phyloP scores from a whole-genome alignment of 2,113 vertebrate genomes.

The Mesoclemmys tuberculata region DNA sequence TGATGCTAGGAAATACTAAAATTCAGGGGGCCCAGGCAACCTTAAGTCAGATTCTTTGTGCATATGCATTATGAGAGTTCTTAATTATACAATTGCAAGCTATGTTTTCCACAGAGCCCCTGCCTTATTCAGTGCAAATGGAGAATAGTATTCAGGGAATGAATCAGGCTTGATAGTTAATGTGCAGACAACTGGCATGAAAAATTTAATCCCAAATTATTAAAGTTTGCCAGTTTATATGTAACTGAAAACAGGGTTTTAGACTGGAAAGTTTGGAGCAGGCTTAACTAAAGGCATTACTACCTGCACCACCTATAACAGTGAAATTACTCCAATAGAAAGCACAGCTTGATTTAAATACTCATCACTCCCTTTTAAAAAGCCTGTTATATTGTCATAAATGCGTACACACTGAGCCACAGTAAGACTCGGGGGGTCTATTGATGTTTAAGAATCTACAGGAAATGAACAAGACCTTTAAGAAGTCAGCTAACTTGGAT shows the following conservation, averaged over 20 bases:
- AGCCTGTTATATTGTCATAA: neutral
- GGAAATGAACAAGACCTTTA: slow-evolving; percentile 21
- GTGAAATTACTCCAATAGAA: neutral
- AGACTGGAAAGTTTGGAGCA: neutral
- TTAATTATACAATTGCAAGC: neutral
- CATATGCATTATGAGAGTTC: neutral
- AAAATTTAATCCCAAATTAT: neutral
- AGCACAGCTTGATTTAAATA: neutral
- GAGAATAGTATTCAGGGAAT: neutral
- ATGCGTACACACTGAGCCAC: rapidly evolving
- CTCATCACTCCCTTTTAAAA: neutral
- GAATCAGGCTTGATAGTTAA: neutral
- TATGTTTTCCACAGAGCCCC: neutral
- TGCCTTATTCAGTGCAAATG: neutral
- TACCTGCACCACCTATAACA: neutral
- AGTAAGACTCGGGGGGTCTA: neutral
- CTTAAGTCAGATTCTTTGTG: neutral
- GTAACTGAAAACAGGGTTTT: neutral
- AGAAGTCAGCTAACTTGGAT: neutral
- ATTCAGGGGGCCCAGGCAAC: neutral
- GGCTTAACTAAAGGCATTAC: neutral
- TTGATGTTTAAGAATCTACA: neutral
- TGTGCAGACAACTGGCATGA: rapidly evolving
- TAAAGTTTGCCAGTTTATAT: neutral
- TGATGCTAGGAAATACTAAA: neutral